These are phyloP conservation scores for Catharus bicknelli DNA, from an alignment of 2,113 vertebrate genomes.

Conservation along the genomic window DNA sequence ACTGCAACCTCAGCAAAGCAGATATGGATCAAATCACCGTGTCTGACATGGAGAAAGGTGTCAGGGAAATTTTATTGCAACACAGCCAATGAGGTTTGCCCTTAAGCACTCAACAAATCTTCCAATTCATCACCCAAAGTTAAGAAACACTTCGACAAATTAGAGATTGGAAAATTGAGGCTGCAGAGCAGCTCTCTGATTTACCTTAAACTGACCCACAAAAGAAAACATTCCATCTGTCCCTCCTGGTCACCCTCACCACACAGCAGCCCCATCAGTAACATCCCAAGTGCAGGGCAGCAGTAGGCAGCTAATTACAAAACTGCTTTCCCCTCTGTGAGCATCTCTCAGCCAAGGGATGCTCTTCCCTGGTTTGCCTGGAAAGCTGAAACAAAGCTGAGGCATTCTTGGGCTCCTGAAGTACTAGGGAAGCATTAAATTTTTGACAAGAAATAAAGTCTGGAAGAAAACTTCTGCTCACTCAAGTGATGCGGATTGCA, in stretches of 20 bases:
- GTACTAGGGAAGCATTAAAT: not conserved
- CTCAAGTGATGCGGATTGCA: not conserved
- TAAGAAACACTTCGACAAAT: not conserved
- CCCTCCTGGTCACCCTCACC: not conserved
- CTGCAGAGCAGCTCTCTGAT: not conserved
- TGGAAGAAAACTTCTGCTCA: not conserved
- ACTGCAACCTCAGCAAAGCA: not conserved
- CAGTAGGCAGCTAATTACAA: not conserved
- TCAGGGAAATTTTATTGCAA: not conserved
- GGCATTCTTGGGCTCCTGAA: fast-evolving
- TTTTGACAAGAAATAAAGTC: not conserved
- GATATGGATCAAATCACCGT: not conserved
- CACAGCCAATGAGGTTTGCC: not conserved
- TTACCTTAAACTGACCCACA: not conserved
- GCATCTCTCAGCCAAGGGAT: not conserved
- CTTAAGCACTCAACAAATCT: not conserved
- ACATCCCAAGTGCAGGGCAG: not conserved
- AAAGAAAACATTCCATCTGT: not conserved
- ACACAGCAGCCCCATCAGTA: not conserved
- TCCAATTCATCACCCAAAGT: not conserved
- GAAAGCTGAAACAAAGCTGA: not conserved
- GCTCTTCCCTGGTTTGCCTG: not conserved
- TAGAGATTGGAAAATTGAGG: not conserved
- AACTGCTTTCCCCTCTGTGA: not conserved
- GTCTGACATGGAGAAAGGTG: not conserved